phyloP scores from a whole-genome alignment of 2,888 invertebrate genomes.

The Cryptophagus acutangulus region DNA sequence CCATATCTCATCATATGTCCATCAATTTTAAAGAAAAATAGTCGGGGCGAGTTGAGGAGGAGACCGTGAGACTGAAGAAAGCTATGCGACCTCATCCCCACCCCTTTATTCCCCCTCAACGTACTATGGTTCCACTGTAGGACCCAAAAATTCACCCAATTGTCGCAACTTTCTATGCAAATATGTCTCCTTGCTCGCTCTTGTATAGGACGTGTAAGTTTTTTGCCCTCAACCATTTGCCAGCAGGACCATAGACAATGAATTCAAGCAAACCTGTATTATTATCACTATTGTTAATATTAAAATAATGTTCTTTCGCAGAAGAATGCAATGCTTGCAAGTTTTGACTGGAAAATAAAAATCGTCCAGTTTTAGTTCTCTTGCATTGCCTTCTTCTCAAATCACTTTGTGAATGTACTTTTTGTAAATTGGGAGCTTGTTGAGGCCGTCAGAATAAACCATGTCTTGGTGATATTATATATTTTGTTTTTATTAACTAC shows the following conservation, averaged over 20 bases:
- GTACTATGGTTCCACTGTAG: slow-evolving; percentile 31
- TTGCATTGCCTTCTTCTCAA: neutral
- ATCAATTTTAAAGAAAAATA: no score
- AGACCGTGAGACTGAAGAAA: slow-evolving; percentile 49
- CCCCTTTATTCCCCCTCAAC: slow-evolving; percentile 31
- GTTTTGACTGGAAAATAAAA: no score
- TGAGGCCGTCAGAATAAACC: slow-evolving; percentile 47
- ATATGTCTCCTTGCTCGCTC: slow-evolving; percentile 39
- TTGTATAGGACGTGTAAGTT: slow-evolving; percentile 42
- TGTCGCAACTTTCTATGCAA: slow-evolving; percentile 39
- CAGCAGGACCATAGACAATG: slow-evolving; percentile 6
- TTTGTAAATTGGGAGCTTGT: slow-evolving; percentile 61
- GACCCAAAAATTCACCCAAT: slow-evolving; percentile 21
- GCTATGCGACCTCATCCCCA: slow-evolving; percentile 37
- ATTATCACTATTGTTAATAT: slow-evolving; percentile 3
- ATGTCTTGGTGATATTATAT: slow-evolving; percentile 45
- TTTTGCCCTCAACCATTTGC: slow-evolving; percentile 39
- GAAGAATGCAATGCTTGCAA: no score
- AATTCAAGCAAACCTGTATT: slow-evolving; percentile 1
- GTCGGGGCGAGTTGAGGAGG: slow-evolving; percentile 39
- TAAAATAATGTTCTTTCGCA: no score
- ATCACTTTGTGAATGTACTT: slow-evolving; percentile 42
- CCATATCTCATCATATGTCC: no score
- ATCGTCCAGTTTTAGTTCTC: no score
- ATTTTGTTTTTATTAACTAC: slow-evolving; percentile 16